Base-by-base conservation (phyloP, 2,888 invertebrate genomes). In the Malthinus seriepunctatus region DNA sequence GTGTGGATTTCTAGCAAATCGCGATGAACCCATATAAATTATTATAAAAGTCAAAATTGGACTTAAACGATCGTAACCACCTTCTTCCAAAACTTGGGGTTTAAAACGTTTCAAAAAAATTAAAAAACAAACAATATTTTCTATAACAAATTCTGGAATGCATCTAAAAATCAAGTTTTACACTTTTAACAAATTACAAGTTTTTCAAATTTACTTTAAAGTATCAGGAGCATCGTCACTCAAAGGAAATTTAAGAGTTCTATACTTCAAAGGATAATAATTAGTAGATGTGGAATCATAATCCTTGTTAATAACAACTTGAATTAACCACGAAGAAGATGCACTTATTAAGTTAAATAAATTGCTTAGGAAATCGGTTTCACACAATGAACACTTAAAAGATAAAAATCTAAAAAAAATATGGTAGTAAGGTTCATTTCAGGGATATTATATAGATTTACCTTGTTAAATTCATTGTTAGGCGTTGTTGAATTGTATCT, bases 121-220 rank as follows among this genome's bases (percentile, higher is more conserved):
- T 67, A 95, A 83, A 75, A 90, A 88, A 51, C 90, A 89, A 32
- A 92, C 88, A 49, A 94, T 83, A 77, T 96, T 97, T 77, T 95
- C 95, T 46, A 95, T 80, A 33, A 97, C 81, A 75, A 92, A 91
- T 78, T 97, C 97, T 39, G 97, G 97, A 73, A 97, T 85, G 74
- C 90, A 93, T 72, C 90, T 89, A 76, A 51, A 76, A 74, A 32
- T 14, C 56, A 39, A 45, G 1, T 10, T 39, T 11, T 23, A 51
- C 37, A 53, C 1, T 15, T 8, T 8, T 11, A 34, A 10, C 11
- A 15, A 4, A 47, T 12, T 47, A 8, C 12, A 4, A 12, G 1
- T 15, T 50, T 11, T 32, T 61, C 8, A 60, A 47, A 64, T 67
- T 73, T 76, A 88, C 88, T 86, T 87, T 50, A 91, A 76, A 2